phyloP scores from a whole-genome alignment of 2,888 invertebrate genomes.

The Cinara cedri region DNA sequence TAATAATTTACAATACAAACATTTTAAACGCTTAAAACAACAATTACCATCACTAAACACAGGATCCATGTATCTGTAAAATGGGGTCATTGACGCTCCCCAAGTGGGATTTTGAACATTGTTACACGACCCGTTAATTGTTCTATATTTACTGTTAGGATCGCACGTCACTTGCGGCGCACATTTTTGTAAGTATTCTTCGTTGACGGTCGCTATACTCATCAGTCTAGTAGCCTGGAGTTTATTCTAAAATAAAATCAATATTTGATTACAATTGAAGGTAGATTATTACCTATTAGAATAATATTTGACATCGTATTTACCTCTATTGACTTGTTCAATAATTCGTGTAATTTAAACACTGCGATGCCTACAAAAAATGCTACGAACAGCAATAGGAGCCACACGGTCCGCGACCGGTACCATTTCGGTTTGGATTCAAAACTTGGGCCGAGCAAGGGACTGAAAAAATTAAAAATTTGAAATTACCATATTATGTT shows the following conservation, averaged over 20 bases:
- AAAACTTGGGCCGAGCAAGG: not conserved
- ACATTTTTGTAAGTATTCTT: constrained; percentile 37
- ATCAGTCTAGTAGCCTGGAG: not conserved
- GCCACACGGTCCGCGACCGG: not conserved
- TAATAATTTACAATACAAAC: not conserved
- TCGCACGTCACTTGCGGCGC: constrained; percentile 63
- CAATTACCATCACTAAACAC: constrained; percentile 33
- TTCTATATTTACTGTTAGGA: constrained; percentile 64
- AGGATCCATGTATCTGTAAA: constrained; percentile 32
- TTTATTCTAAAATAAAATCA: constrained; percentile 5
- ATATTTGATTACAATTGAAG: no score
- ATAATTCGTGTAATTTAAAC: not conserved
- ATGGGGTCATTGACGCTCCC: constrained; percentile 64
- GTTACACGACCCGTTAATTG: constrained; percentile 71
- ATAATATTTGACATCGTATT: not conserved
- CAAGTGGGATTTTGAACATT: constrained; percentile 68
- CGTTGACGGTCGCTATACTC: constrained; percentile 15
- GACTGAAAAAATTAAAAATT: constrained; percentile 8
- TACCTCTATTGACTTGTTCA: not conserved
- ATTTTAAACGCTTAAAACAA: not conserved
- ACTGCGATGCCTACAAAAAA: not conserved
- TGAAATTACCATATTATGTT: not conserved
- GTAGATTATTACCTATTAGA: no score
- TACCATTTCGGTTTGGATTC: constrained; percentile 14
- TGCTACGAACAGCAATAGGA: not conserved